Evolutionary conservation across 2,888 invertebrate species (phyloP).

Genomic region (Unio pictorum): DNA sequence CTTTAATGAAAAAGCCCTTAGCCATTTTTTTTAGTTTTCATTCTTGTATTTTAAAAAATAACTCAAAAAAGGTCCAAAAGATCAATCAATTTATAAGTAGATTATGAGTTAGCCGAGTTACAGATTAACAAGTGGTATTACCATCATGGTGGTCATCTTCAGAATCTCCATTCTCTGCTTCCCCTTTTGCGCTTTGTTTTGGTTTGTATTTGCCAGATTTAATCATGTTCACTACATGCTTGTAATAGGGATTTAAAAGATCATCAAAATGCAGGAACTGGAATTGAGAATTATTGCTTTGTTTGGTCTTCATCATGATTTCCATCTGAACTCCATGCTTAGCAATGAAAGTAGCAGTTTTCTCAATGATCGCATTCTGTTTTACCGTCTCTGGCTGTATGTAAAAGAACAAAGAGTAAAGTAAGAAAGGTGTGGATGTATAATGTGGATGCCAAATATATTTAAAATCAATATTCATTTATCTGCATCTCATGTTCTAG

Average conservation of each 20-base stretch:
- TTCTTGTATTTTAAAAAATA: neutral
- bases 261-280: constrained; percentile 92
- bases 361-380: constrained; percentile 93
- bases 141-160: neutral
- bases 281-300: constrained; percentile 93
- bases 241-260: constrained; percentile 89
- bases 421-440: no score
- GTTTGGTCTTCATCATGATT: constrained; percentile 97
- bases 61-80: neutral
- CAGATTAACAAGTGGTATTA: neutral
- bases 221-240: constrained; percentile 74
- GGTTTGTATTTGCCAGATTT: constrained; percentile 67
- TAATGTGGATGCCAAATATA: no score
- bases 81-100: neutral
- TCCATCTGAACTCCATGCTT: constrained; percentile 98
- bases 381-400: constrained; percentile 88
- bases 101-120: neutral
- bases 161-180: constrained; percentile 8
- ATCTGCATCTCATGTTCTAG: no score
- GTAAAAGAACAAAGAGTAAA: constrained; percentile 18
- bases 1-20: no score
- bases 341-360: constrained; percentile 78
- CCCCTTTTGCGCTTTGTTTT: constrained; percentile 4
- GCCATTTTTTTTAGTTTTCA: neutral
- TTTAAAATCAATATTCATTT: no score